Base-by-base conservation (phyloP, 1,140 invertebrate genomes). In the Manduca sexta region DNA sequence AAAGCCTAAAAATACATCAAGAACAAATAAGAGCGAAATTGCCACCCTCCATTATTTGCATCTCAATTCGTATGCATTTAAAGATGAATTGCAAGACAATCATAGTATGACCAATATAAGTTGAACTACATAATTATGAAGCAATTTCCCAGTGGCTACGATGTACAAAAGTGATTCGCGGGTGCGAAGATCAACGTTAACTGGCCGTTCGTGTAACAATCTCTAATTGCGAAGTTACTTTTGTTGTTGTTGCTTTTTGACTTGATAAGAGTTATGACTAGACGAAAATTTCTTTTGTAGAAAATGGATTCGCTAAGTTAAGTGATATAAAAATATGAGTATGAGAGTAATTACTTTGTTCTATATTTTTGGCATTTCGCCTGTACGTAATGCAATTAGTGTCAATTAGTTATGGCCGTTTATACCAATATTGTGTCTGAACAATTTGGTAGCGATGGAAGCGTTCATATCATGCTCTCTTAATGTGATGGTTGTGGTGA, bases 221-320 rank as follows among this genome's bases (percentile, higher is more conserved):
- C 52, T 55, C 60, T 70, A 70, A 73, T 68, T 73, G 70, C 57
- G 47, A 70, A 68, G 64, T 64, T 62, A 69, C 68, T 74, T 66
- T 68, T 39, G 58, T 70, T 68, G 66, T 66, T 73, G 64, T 68
- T 69, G 49, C 48, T 54, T 65, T 51, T 52, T 55, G 50, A 46
- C 49, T 39, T 39, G 31, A 30, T 41, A 35, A 52, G 60, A 64
- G 57, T 64, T 58, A 48, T 44, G 54, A 60, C 21, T 26, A 26
- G 21, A 5, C 21, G 21, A 26, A 39, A 48, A 53, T 35, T 40
- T 16, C n/a, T 39, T 45, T 34, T 41, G 30, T 42, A 37, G 11
- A 31, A 44, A 29, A 43, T 33, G 3, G 12, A n/a, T 43, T 31
- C 5, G 14, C 2, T 5, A 43, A 30, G 6, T 6, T 29, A 26